phyloP scores from a whole-genome alignment of 2,888 invertebrate species.

The Heliconius cydno region DNA sequence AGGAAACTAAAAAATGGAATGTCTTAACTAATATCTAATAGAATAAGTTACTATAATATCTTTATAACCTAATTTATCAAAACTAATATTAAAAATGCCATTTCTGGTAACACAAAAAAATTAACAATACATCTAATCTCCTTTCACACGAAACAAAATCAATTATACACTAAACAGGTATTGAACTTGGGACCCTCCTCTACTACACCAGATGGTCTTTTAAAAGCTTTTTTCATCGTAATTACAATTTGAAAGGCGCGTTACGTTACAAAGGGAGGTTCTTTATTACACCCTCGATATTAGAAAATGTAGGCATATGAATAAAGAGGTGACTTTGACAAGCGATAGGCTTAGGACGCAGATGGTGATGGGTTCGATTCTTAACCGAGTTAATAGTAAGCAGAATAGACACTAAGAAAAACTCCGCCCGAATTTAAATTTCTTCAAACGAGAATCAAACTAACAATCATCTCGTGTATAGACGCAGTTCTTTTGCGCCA shows the following conservation, averaged over 20 bases:
- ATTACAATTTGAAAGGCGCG: conserved; percentile 22
- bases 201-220: conserved; percentile 12
- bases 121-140: not conserved
- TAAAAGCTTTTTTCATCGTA: conserved; percentile 17
- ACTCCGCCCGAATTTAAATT: not conserved
- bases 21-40: not conserved
- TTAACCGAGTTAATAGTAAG: not conserved
- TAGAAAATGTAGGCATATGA: not conserved
- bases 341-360: not conserved
- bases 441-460: too few species aligned
- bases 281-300: conserved; percentile 2
- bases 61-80: not conserved
- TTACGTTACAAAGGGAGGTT: conserved; percentile 5
- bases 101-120: not conserved
- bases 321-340: too few species aligned
- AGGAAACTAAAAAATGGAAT: too few species aligned
- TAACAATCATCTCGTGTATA: too few species aligned
- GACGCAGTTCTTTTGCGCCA: too few species aligned
- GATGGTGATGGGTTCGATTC: not conserved
- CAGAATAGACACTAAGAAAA: too few species aligned
- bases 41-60: not conserved
- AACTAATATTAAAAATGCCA: not conserved
- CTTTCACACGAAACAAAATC: conserved; percentile 4
- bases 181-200: conserved; percentile 5
- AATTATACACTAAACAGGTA: conserved; percentile 13